Conservation (phyloP, 2,888 invertebrate genomes). For the Acanthosepion lycidas region DNA sequence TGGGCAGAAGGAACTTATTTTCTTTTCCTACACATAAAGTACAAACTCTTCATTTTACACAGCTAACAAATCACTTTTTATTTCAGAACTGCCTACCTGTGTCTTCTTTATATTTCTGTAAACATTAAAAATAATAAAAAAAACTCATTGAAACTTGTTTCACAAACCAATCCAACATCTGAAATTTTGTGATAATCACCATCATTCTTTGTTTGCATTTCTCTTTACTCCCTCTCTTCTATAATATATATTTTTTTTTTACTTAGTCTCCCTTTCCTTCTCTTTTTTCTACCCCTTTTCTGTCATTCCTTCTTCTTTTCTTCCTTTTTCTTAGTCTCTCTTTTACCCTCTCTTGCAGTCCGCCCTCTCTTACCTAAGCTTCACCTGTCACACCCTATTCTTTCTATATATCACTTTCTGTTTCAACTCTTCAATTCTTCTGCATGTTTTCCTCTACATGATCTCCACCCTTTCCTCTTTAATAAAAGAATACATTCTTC, state of each 20-base stretch:
- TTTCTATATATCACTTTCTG: too few relatives aligned
- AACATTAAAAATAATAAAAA: neutral
- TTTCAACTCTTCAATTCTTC: too few relatives aligned
- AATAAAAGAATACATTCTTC: too few relatives aligned
- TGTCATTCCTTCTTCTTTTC: constrained; percentile 47
- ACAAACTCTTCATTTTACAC: constrained; percentile 40
- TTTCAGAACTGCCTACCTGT: too few relatives aligned
- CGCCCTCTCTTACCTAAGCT: too few relatives aligned
- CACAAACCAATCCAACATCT: neutral
- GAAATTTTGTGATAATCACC: neutral
- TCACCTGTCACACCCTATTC: too few relatives aligned
- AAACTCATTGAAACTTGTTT: neutral
- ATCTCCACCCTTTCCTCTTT: too few relatives aligned
- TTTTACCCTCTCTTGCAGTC: neutral
- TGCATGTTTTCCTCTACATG: too few relatives aligned
- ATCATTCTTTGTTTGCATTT: neutral
- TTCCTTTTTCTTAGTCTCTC: constrained; percentile 46
- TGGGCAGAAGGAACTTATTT: neutral
- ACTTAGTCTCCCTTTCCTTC: neutral
- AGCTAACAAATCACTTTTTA: neutral
- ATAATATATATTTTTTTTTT: neutral
- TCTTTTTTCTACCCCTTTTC: neutral
- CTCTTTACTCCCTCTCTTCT: neutral
- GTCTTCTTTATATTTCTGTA: neutral
- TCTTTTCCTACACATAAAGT: neutral